These are phyloP conservation scores for Sphaeramia orbicularis DNA, from an alignment of 2,797 vertebrate genomes.

Conservation along the genomic window DNA sequence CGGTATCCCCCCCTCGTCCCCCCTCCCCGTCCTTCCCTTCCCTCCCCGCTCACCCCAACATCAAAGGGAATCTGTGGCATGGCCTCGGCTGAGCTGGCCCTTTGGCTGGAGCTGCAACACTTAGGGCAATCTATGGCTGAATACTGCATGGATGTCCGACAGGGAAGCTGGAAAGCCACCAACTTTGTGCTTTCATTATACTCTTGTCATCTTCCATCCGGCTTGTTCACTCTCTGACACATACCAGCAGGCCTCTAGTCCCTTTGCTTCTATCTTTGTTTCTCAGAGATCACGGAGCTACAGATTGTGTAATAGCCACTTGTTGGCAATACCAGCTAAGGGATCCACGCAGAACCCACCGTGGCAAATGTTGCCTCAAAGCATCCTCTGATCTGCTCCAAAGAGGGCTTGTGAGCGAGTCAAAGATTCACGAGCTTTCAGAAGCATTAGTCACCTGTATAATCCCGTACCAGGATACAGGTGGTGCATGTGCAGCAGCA, in stretches of 20 bases:
- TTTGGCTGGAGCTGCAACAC: slow-evolving; percentile 50
- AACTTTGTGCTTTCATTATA: slow-evolving; percentile 64
- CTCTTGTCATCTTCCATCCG: slow-evolving; percentile 49
- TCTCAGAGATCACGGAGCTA: slow-evolving; percentile 40
- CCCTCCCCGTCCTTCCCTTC: slow-evolving; percentile 28
- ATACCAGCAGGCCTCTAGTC: slow-evolving; percentile 22
- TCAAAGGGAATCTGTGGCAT: slow-evolving; percentile 79
- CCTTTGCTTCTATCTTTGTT: slow-evolving; percentile 27
- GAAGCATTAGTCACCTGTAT: slow-evolving; percentile 38
- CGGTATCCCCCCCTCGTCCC: slow-evolving; percentile 46
- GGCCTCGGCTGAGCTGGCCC: slow-evolving; percentile 58
- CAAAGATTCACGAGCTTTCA: slow-evolving; percentile 16
- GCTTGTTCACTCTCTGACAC: slow-evolving; percentile 38
- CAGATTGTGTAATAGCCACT: slow-evolving; percentile 61
- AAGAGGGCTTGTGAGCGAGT: slow-evolving; percentile 37
- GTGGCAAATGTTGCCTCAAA: slow-evolving; percentile 50
- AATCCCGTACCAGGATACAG: slow-evolving; percentile 25
- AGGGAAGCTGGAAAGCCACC: slow-evolving; percentile 58
- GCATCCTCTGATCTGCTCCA: slow-evolving; percentile 53
- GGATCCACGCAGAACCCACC: slow-evolving; percentile 33
- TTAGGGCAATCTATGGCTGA: slow-evolving; percentile 61
- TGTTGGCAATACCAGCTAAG: slow-evolving; percentile 33
- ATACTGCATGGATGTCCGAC: slow-evolving; percentile 63
- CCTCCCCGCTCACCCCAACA: slow-evolving; percentile 54
- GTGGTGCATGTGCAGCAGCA: slow-evolving; percentile 9